These are phyloP conservation scores for Drosophila nigricruria DNA, from an alignment of 2,888 invertebrate genomes.

Conservation along the genomic window DNA sequence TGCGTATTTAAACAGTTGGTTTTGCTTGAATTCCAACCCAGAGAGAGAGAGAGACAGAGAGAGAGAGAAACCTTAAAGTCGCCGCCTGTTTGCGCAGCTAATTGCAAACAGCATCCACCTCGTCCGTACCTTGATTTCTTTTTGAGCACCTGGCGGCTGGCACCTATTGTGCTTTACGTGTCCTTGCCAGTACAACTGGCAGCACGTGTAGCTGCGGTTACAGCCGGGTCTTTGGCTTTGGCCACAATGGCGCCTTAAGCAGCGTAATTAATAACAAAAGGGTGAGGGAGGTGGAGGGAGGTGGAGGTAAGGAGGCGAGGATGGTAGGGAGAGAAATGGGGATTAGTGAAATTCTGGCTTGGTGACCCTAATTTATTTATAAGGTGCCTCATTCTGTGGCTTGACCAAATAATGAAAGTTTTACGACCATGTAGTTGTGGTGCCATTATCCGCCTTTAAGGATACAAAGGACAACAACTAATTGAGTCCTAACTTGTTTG, in stretches of 20 bases:
- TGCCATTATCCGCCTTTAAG: constrained; percentile 49
- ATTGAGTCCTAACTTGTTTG: constrained; percentile 29
- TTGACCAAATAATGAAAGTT: constrained; percentile 67
- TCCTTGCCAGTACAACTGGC: constrained; percentile 24
- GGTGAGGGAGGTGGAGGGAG: neutral
- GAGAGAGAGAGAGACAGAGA: neutral
- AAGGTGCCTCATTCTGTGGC: constrained; percentile 28
- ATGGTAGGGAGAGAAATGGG: neutral
- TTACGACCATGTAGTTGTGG: constrained; percentile 56
- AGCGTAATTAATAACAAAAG: constrained; percentile 71
- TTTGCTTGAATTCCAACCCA: constrained; percentile 13
- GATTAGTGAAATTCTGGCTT: neutral
- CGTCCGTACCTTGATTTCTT: neutral
- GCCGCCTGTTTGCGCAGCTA: constrained; percentile 56
- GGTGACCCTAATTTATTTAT: constrained; percentile 70
- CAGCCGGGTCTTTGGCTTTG: constrained; percentile 19
- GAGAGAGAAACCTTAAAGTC: constrained; percentile 1
- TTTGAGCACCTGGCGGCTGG: constrained; percentile 9
- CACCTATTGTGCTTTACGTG: constrained; percentile 42
- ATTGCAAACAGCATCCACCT: constrained; percentile 46
- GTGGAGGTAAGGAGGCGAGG: neutral
- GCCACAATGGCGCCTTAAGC: constrained; percentile 57
- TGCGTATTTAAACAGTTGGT: constrained; percentile 37
- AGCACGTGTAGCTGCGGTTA: constrained; percentile 50
- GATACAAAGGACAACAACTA: constrained; percentile 28